Percentiles rank a stretch among this genome's conserved stretches.
phyloP scores from a whole-genome alignment of 2,888 invertebrate genomes.

The Atrina japonica region DNA sequence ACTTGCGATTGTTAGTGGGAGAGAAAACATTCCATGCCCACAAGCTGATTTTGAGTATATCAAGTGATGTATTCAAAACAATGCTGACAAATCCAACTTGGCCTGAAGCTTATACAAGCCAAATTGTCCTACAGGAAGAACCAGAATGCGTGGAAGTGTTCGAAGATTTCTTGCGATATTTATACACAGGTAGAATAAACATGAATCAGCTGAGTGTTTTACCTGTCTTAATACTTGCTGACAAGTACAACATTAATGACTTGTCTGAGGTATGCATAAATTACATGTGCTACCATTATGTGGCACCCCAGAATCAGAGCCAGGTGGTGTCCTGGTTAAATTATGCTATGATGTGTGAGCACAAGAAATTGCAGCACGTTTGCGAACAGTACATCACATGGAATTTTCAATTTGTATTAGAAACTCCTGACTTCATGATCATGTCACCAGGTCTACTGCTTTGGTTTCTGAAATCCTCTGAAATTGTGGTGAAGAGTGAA shows the following conservation, averaged over 20 bases:
- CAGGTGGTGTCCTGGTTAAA: conserved; percentile 94
- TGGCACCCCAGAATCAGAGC: conserved; percentile 90
- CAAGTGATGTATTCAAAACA: conserved; percentile 96
- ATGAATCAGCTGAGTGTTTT: conserved; percentile 92
- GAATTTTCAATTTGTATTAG: conserved; percentile 92
- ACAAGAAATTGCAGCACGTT: conserved; percentile 84
- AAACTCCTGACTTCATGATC: conserved; percentile 89
- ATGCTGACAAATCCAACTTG: conserved; percentile 97
- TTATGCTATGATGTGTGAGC: conserved; percentile 92
- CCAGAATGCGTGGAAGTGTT: conserved; percentile 92
- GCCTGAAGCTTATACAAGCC: conserved; percentile 93
- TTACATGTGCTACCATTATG: conserved; percentile 93
- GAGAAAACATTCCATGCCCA: conserved; percentile 92
- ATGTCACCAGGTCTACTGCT: conserved; percentile 91
- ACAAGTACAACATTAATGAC: conserved; percentile 97
- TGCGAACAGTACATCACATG: conserved; percentile 86
- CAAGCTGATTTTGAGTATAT: conserved; percentile 94
- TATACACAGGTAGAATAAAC: conserved; percentile 94
- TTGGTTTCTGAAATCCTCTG: conserved; percentile 90
- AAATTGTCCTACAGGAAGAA: conserved; percentile 92
- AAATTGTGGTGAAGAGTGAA: conserved; percentile 94
- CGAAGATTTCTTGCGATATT: conserved; percentile 92
- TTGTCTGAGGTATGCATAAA: conserved; percentile 90
- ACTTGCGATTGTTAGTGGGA: conserved; percentile 92
- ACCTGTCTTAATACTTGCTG: conserved; percentile 93